A percentile compares a stretch with the other conserved stretches of the same genome.
phyloP scores from a whole-genome alignment of 1,140 invertebrate genomes.

The Meloidogyne hapla region DNA sequence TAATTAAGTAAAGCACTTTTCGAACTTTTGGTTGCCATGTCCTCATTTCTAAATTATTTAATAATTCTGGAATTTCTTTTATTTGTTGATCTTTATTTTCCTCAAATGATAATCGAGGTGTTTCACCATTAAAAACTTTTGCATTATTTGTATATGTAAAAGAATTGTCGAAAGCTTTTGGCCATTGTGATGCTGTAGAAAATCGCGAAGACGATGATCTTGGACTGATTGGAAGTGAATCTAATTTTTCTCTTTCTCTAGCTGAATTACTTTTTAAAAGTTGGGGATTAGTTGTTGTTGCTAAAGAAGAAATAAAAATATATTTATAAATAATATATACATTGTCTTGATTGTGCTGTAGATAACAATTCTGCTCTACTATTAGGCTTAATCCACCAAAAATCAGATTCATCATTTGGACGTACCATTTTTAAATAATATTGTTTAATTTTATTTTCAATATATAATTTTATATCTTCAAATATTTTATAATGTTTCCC shows the following conservation, averaged over 20 bases:
- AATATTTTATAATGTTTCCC: background rate
- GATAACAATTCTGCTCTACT: background rate
- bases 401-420: background rate
- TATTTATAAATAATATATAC: background rate
- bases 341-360: background rate
- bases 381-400: background rate
- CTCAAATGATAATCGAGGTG: background rate
- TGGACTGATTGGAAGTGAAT: background rate
- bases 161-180: background rate
- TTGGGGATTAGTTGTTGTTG: background rate
- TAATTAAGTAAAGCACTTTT: background rate
- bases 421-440: background rate
- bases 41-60: background rate
- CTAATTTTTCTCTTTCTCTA: background rate
- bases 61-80: background rate
- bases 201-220: background rate
- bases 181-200: background rate
- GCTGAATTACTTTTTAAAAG: background rate
- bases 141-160: slow-evolving; percentile 3
- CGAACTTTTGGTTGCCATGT: background rate
- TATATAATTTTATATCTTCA: background rate
- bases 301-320: background rate
- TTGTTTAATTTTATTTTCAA: background rate
- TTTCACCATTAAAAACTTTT: slow-evolving; percentile 1
- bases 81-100: background rate